These are phyloP conservation scores for Leucopsar rothschildi DNA, from an alignment of 2,113 vertebrate genomes.

Conservation along the genomic window DNA sequence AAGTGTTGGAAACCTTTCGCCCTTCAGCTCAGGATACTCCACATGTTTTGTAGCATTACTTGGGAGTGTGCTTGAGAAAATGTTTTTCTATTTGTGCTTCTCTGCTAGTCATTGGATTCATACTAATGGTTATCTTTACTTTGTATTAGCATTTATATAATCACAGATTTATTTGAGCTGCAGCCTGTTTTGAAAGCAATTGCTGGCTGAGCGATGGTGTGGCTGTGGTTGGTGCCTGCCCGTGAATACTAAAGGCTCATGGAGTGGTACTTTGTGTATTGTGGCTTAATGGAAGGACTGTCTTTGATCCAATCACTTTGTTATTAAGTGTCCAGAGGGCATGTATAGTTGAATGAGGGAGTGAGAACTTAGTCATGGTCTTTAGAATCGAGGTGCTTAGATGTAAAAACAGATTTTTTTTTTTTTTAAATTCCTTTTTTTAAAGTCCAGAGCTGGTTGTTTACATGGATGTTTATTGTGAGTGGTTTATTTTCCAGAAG, in stretches of 20 bases:
- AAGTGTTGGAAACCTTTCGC: background rate
- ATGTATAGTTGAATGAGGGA: accelerated
- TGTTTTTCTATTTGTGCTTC: background rate
- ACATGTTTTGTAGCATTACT: accelerated
- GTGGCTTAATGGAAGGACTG: background rate
- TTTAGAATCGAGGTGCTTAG: background rate
- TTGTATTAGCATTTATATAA: background rate
- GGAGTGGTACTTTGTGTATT: background rate
- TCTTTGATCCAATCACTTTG: background rate
- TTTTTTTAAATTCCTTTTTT: no score
- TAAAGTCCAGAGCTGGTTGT: background rate
- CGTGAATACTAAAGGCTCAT: background rate
- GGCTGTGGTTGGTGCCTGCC: background rate
- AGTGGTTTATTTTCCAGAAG: background rate
- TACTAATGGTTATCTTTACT: background rate
- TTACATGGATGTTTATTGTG: background rate
- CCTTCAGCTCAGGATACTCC: background rate
- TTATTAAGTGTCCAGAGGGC: background rate
- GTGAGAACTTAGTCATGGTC: background rate
- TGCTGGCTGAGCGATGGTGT: background rate
- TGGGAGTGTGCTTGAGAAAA: background rate
- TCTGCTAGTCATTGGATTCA: background rate
- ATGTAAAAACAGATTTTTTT: background rate
- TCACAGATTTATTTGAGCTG: background rate
- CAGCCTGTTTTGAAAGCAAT: background rate